phyloP scores from a whole-genome alignment of 1,140 invertebrate genomes.

The Acyrthosiphon pisum region DNA sequence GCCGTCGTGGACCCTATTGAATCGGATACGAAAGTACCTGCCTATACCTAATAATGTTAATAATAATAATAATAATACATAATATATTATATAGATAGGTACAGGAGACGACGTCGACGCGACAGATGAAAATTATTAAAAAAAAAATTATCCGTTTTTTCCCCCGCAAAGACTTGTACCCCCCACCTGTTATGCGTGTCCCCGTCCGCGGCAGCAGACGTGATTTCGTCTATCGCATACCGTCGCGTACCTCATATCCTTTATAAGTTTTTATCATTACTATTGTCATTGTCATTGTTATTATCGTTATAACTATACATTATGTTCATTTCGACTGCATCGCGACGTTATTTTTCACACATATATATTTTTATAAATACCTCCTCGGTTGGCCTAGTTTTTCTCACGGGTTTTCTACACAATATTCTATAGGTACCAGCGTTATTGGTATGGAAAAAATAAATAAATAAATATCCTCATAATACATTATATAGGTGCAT shows the following conservation, averaged over 20 bases:
- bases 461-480: not conserved
- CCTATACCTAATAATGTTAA: not conserved
- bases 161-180: not conserved
- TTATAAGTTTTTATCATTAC: constrained; percentile 14
- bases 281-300: not conserved
- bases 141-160: constrained; percentile 35
- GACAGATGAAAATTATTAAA: not conserved
- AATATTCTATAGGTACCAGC: not conserved
- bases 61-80: not conserved
- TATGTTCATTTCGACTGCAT: not conserved
- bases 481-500: not conserved
- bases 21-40: not conserved
- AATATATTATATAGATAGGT: not conserved
- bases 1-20: not conserved
- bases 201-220: not conserved
- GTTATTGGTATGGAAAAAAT: constrained; percentile 1
- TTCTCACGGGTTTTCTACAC: constrained; percentile 14
- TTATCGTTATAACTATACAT: too few species aligned
- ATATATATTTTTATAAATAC: not conserved
- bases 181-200: not conserved
- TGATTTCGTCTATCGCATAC: constrained; percentile 26
- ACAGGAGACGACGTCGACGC: not conserved
- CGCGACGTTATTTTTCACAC: not conserved
- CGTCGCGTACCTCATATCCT: constrained; percentile 40
- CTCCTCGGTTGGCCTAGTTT: constrained; percentile 38